Evolutionary conservation across 2,113 vertebrate genomes (phyloP), one percentile per base, ranked within the genome.

Genomic region (Callaeas wilsoni): DNA sequence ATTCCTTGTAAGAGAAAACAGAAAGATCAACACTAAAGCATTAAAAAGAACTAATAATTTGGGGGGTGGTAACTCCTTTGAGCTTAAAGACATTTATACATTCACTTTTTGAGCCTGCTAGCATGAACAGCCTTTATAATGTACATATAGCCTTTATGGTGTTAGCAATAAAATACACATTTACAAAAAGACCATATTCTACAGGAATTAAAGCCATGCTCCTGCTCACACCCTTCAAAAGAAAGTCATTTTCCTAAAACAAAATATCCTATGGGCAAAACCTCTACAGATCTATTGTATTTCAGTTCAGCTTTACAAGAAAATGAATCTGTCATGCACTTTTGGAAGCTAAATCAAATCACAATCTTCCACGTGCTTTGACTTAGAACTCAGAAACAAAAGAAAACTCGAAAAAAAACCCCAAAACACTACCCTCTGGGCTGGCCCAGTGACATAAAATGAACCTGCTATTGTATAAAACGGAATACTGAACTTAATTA

Each of bases 1-100:
- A 30, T 95, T 98, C 97, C 98, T 98, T 90, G 53, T 2, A 92
- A 93, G 42, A 93, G 53, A 95, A 96, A 81, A 83, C 26, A 95
- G 20, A 90, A 77, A 65, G 27, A 57, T 59, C 46, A 86, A 57
- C 32, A n/a, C 11, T 77, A 59, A 80, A 63, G 75, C 44, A 74
- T 9, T 18, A 39, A 84, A 94, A 88, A 69, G 23, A 49, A 37
- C 44, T 37, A 33, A 4, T 32, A 37, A 41, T 10, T 57, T 44
- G 23, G 12, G 25, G 9, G 32, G 29, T 62, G 19, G 35, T 22
- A 42, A 6, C 12, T 77, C 16, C 47, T 63, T 33, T 77, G 30
- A 82, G 17, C 41, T 85, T 85, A 32, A 83, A 69, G 19, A 41
- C 5, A 42, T 7, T 68, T 47, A 37, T 0, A 49, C 6, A 27